A percentile compares a stretch with the other conserved stretches of the same genome.
These are phyloP conservation scores for Prionailurus viverrinus DNA, from an alignment of 2,113 vertebrate species.

Conservation along the genomic window DNA sequence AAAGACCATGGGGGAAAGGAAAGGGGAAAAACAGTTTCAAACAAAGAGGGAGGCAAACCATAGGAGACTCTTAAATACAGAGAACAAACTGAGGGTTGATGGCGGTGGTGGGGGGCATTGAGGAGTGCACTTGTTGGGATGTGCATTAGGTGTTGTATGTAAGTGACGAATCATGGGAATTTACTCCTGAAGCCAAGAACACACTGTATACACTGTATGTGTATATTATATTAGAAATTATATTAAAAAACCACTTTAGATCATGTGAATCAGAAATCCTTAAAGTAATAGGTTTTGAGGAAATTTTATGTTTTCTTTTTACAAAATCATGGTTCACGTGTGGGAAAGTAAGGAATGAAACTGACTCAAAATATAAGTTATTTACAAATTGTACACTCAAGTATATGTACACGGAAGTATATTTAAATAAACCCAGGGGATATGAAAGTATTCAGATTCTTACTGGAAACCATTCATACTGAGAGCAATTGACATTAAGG, in stretches of 20 bases:
- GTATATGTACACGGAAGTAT: background rate
- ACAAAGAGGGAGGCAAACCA: too few relatives aligned
- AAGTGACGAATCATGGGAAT: too few relatives aligned
- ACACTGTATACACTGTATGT: too few relatives aligned
- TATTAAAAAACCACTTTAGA: background rate
- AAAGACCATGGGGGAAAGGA: too few relatives aligned
- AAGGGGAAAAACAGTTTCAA: too few relatives aligned
- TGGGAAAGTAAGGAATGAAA: conserved; percentile 12
- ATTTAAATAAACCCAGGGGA: background rate
- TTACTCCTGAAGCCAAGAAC: too few relatives aligned
- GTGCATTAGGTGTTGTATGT: too few relatives aligned
- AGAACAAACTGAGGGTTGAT: too few relatives aligned
- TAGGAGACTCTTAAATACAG: too few relatives aligned
- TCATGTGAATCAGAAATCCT: conserved; percentile 32
- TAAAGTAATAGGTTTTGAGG: background rate
- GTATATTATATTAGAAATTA: too few relatives aligned
- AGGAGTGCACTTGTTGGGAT: too few relatives aligned
- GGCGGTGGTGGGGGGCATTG: too few relatives aligned
- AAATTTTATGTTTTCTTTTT: conserved; percentile 10
- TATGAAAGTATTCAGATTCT: background rate
- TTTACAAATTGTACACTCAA: background rate
- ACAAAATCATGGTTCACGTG: background rate
- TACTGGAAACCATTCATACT: background rate
- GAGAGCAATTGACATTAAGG: background rate
- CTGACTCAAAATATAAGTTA: background rate